A percentile compares a stretch with the other conserved stretches of the same genome.
phyloP scores from a whole-genome alignment of 1,140 invertebrate species.

The Arctopsyche grandis region DNA sequence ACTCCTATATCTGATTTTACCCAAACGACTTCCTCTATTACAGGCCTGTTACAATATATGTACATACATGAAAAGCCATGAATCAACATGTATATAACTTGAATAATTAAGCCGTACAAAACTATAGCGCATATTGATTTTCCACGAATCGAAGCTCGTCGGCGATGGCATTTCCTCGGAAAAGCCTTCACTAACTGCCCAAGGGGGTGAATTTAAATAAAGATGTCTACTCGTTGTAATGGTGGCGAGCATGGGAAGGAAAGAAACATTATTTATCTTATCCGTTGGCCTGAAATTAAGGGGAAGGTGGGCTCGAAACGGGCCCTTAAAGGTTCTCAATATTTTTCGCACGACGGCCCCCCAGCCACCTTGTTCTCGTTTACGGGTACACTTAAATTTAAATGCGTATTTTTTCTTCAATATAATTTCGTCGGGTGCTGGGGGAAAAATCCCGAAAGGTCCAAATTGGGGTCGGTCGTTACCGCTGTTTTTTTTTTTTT shows the following conservation, averaged over 20 bases:
- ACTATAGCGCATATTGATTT: too few species aligned
- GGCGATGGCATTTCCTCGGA: too few species aligned
- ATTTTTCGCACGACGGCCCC: conserved; percentile 7
- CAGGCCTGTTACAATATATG: too few species aligned
- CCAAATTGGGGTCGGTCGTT: conserved; percentile 19
- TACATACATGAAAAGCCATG: too few species aligned
- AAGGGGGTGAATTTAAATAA: conserved; percentile 44
- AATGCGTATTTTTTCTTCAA: conserved; percentile 18
- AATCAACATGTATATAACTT: too few species aligned
- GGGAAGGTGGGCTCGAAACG: conserved; percentile 14
- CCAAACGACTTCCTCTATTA: too few species aligned
- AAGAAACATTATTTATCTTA: conserved; percentile 49
- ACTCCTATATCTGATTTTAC: too few species aligned
- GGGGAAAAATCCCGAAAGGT: neutral
- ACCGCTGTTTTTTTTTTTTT: conserved; percentile 7
- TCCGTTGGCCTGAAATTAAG: conserved; percentile 39
- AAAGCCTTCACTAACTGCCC: conserved; percentile 10
- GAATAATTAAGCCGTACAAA: too few species aligned
- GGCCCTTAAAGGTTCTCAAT: conserved; percentile 26
- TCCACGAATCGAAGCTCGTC: too few species aligned
- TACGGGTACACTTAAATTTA: conserved; percentile 31
- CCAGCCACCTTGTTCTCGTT: conserved; percentile 13
- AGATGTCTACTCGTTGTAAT: conserved; percentile 40
- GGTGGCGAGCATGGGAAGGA: conserved; percentile 41
- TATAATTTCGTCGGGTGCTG: conserved; percentile 27